These are phyloP conservation scores for Tylochromis polylepis DNA, from an alignment of 2,113 vertebrate species.

Conservation along the genomic window DNA sequence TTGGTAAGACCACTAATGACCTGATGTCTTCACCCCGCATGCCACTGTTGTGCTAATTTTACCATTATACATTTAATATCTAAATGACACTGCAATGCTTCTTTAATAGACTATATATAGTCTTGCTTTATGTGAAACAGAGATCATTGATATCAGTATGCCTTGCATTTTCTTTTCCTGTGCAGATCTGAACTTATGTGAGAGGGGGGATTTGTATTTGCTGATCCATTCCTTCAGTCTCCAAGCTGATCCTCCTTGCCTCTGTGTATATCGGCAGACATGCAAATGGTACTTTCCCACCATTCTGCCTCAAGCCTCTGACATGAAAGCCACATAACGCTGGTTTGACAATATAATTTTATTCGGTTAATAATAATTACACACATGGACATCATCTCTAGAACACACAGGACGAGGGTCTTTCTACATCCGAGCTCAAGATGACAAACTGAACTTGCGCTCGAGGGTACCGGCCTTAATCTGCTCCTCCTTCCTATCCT, in stretches of 20 bases:
- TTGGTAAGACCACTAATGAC: not conserved
- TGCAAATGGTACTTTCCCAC: not conserved
- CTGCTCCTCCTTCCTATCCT: slow-evolving; percentile 78
- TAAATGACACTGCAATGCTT: not conserved
- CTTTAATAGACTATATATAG: not conserved
- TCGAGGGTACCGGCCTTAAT: slow-evolving; percentile 79
- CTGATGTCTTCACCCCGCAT: not conserved
- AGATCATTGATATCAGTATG: not conserved
- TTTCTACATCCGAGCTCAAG: slow-evolving; percentile 61
- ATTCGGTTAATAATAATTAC: slow-evolving; percentile 66
- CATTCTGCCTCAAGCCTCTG: not conserved
- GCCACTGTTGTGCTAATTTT: not conserved
- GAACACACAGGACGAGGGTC: slow-evolving; percentile 1
- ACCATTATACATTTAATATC: not conserved
- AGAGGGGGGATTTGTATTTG: not conserved
- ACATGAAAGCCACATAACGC: not conserved
- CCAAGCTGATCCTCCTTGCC: not conserved
- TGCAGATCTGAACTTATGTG: not conserved
- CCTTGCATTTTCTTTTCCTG: not conserved
- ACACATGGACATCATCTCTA: slow-evolving; percentile 18
- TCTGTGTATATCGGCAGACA: not conserved
- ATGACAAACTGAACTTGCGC: slow-evolving; percentile 62
- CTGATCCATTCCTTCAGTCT: not conserved
- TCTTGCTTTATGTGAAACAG: not conserved
- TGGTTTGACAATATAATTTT: slow-evolving; percentile 54